Percentiles rank a stretch among this genome's conserved stretches.
Conservation (phyloP, 2,888 invertebrate genomes). For the Sycophila texana region DNA sequence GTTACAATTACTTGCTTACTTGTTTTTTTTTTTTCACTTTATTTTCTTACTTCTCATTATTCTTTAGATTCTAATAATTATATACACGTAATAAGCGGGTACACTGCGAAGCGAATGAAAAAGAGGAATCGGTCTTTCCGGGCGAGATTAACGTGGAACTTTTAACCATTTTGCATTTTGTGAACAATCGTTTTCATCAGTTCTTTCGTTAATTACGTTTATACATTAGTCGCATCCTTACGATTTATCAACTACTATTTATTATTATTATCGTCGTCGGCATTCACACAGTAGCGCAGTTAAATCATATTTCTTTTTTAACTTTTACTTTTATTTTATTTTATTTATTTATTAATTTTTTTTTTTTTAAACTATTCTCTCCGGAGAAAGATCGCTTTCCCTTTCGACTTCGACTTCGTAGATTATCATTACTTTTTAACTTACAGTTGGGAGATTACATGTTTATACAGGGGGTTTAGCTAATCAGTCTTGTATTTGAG, state of each 20-base stretch:
- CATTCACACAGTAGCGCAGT: too few relatives aligned
- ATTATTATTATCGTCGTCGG: too few relatives aligned
- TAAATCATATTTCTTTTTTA: too few relatives aligned
- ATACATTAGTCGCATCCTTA: too few relatives aligned
- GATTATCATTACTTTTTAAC: conserved; percentile 44
- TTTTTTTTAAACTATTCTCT: neutral
- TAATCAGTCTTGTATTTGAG: conserved; percentile 76
- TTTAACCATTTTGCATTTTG: conserved; percentile 67
- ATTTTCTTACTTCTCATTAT: neutral
- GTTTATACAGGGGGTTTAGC: conserved; percentile 73
- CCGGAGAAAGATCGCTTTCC: conserved; percentile 38
- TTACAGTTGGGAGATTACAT: conserved; percentile 68
- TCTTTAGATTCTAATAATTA: conserved; percentile 49
- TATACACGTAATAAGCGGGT: conserved; percentile 62
- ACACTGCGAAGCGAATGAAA: conserved; percentile 60
- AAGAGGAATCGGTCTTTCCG: conserved; percentile 57
- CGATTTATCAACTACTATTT: too few relatives aligned
- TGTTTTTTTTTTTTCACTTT: neutral
- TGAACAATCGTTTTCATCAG: neutral
- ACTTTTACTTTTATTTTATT: too few relatives aligned
- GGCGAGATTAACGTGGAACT: conserved; percentile 64
- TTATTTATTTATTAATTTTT: too few relatives aligned
- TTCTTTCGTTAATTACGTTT: too few relatives aligned
- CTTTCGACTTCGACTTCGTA: conserved; percentile 69
- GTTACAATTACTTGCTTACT: conserved; percentile 58